Conservation (phyloP, 53 echinoderm and acorn worm species). For the Hippasteria phrygiana region DNA sequence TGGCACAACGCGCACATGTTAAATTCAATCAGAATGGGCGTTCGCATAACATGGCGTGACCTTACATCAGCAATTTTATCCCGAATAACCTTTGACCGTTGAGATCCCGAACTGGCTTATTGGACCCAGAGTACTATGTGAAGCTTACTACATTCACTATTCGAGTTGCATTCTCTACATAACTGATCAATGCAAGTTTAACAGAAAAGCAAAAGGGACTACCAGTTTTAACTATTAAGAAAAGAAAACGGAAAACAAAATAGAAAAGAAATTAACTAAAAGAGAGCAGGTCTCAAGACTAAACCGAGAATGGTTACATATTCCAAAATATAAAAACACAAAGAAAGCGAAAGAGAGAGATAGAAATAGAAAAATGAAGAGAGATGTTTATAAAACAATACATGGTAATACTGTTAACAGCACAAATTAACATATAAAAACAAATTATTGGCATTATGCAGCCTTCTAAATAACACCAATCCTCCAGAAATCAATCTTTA, state of each 20-base stretch:
- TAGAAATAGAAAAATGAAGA: background rate
- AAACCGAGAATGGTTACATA: background rate
- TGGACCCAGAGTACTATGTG: too few species aligned
- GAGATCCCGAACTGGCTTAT: too few species aligned
- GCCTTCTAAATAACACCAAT: background rate
- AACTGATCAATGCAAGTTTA: too few species aligned
- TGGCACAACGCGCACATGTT: too few species aligned
- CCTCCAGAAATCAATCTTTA: slow-evolving; percentile 21
- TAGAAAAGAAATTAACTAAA: background rate
- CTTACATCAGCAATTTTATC: too few species aligned
- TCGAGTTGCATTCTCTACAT: too few species aligned
- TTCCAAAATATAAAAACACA: slow-evolving; percentile 64
- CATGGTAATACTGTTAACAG: slow-evolving; percentile 37
- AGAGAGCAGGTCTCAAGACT: background rate
- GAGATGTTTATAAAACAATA: background rate
- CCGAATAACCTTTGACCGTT: too few species aligned
- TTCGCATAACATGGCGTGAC: too few species aligned
- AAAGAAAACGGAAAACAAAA: background rate
- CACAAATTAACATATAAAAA: slow-evolving; percentile 30
- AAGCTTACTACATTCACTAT: too few species aligned
- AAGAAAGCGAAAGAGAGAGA: background rate
- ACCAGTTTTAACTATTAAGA: background rate
- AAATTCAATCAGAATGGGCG: too few species aligned
- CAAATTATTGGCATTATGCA: slow-evolving; percentile 30
- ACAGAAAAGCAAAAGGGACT: background rate